Base-by-base conservation (phyloP, 2,888 invertebrate genomes). In the Hemithea aestivaria region DNA sequence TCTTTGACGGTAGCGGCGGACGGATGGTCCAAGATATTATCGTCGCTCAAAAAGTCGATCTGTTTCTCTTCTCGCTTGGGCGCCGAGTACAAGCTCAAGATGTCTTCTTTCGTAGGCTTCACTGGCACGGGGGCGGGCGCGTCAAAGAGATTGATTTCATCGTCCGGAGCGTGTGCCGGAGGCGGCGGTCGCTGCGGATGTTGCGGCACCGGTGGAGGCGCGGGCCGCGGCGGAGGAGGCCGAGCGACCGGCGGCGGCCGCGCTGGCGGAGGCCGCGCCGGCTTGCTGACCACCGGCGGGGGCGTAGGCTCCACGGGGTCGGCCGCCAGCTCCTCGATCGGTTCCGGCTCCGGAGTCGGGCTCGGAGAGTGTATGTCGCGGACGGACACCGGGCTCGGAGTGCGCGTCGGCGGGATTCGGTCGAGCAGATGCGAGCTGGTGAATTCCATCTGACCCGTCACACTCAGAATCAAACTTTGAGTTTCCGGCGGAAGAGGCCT, bases 381-480 rank as follows among this genome's bases (percentile, higher is more conserved):
- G 84, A 94, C 93, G 6, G 95, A 92, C 0, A 95, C 93, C 0
- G 96, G 96, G 71, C 95, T 96, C 0, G 96, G 96, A 1, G 95
- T 94, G 51, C 96, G 90, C 0, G 95, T 96, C 3, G 92, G 94
- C 33, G 95, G 94, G 44, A 96, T 90, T 42, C 95, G 91, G 54
- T 95, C 94, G 37, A 96, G 75, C 34, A 96, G 80, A 64, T 95
- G 93, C 2, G 94, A 93, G 56, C 96, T 96, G 0, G 95, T 94
- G 31, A 94, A 94, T 63, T 96, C 95, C 91, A 96, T 91, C 37
- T 94, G 95, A 1, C 94, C 96, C 22, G 96, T 95, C 1, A 96
- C 96, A 20, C 94, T 94, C 52, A 93, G 89, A 29, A 96, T 92
- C 10, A 96, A 83, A 64, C 95, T 94, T 80, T 96, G 94, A 0